These are phyloP conservation scores for Larimichthys polyactis DNA, from an alignment of 2,113 vertebrate genomes.

Conservation along the genomic window DNA sequence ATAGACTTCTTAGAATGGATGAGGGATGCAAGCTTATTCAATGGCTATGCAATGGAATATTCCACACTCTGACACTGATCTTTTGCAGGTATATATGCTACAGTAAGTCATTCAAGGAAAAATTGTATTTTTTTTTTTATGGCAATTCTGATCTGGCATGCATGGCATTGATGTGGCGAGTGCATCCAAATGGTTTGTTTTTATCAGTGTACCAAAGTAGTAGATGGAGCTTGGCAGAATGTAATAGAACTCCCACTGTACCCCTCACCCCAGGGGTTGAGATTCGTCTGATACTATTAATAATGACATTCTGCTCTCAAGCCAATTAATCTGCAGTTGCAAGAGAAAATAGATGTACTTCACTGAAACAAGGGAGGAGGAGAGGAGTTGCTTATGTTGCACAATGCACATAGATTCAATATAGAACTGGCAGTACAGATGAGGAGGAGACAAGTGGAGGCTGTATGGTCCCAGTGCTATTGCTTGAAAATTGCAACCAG, in stretches of 20 bases:
- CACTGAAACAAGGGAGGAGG: conserved; percentile 10
- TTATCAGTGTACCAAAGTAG: conserved; percentile 16
- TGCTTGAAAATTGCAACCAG: conserved; percentile 35
- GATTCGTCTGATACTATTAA: conserved; percentile 65
- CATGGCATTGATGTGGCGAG: conserved; percentile 13
- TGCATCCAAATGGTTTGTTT: conserved; percentile 46
- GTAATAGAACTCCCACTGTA: conserved; percentile 52
- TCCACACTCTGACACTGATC: conserved; percentile 7
- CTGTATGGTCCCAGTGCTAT: conserved; percentile 17
- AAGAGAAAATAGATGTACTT: conserved; percentile 59
- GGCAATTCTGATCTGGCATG: conserved; percentile 20
- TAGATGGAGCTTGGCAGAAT: conserved; percentile 52
- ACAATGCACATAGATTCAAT: conserved; percentile 52
- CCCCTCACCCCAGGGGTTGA: conserved; percentile 42
- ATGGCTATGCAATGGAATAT: conserved; percentile 36
- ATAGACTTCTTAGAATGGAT: conserved; percentile 33
- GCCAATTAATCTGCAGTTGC: conserved; percentile 63
- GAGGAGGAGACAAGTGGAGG: conserved; percentile 31
- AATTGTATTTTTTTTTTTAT: too few relatives aligned
- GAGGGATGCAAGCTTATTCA: conserved; percentile 18
- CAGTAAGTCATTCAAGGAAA: conserved; percentile 18
- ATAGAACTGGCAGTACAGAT: conserved; percentile 40
- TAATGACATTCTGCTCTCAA: conserved; percentile 56
- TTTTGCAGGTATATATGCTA: neutral
- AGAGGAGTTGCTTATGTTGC: conserved; percentile 55